Percentiles rank a stretch among this genome's conserved stretches.
Conservation (phyloP, 1,140 invertebrate species). For the Lepeophtheirus salmonis region DNA sequence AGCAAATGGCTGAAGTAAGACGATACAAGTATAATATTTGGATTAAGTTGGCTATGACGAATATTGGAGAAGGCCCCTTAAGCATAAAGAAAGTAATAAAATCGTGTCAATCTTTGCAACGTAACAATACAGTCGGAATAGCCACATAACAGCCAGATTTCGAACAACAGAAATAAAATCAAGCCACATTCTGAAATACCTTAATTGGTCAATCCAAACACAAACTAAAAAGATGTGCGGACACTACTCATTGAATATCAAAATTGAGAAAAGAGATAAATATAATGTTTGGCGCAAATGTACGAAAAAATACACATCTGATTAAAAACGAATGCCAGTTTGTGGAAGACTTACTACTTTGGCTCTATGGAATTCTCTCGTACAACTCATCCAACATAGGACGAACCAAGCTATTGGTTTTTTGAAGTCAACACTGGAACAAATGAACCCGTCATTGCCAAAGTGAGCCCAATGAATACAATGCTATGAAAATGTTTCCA, state of each 20-base stretch:
- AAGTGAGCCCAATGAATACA: constrained; percentile 3
- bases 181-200: background rate
- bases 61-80: background rate
- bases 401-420: background rate
- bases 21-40: background rate
- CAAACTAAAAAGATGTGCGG: background rate
- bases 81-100: background rate
- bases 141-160: background rate
- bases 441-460: background rate
- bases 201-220: background rate
- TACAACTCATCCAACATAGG: background rate
- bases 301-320: background rate
- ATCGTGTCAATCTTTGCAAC: background rate
- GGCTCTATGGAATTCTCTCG: background rate
- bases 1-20: background rate
- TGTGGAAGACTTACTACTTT: background rate
- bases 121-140: background rate
- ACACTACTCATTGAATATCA: background rate
- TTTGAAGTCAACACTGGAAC: background rate
- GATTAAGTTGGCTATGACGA: background rate
- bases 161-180: background rate
- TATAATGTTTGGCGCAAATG: background rate
- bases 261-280: background rate
- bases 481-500: background rate
- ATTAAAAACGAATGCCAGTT: background rate